Evolutionary conservation across 2,888 invertebrate species (phyloP).

Genomic region (Deroplatys truncata): DNA sequence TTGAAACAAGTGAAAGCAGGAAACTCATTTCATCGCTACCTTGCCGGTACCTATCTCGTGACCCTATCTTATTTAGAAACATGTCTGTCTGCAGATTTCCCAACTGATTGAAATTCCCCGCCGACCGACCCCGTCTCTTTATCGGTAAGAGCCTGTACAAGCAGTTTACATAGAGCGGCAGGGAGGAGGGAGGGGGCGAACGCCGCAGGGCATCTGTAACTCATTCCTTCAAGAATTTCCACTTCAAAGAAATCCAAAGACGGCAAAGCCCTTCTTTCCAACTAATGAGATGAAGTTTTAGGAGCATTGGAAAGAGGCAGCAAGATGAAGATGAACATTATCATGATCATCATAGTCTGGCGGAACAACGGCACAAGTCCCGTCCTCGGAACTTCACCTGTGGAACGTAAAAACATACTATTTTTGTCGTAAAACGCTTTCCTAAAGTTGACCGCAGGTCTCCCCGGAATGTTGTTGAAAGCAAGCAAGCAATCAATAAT

Average conservation of each 20-base stretch:
- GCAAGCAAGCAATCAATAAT: no score
- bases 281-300: slow-evolving; percentile 26
- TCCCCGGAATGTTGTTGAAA: no score
- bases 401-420: no score
- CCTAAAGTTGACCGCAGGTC: no score
- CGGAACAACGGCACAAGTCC: background rate
- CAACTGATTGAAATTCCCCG: background rate
- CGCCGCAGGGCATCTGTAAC: background rate
- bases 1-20: background rate
- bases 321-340: background rate
- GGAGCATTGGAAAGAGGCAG: background rate
- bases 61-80: background rate
- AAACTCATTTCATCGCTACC: background rate
- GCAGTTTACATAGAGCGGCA: background rate
- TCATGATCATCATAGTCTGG: background rate
- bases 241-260: slow-evolving; percentile 26
- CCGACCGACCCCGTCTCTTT: background rate
- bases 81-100: background rate
- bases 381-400: background rate
- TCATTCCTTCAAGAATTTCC: slow-evolving; percentile 19
- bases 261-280: background rate
- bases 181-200: background rate
- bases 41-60: no score
- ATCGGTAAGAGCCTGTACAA: background rate
- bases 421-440: no score